These are phyloP conservation scores for Periophthalmodon schlosseri DNA, from an alignment of 2,113 vertebrate species.

Conservation along the genomic window DNA sequence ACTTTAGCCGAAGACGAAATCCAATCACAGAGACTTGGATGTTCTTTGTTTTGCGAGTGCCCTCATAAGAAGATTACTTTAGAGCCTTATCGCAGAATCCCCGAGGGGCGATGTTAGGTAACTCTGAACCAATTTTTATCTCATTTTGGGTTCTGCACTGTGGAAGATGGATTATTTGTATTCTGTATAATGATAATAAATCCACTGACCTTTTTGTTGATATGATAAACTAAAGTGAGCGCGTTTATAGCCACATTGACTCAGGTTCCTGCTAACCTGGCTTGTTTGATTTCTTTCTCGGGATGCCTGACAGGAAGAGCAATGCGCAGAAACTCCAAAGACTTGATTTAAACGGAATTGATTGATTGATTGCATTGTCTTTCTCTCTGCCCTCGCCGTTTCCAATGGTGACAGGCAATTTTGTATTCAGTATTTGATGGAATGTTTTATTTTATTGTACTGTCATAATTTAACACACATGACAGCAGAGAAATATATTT, in stretches of 20 bases:
- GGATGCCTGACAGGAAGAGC: slow-evolving; percentile 47
- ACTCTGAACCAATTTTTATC: slow-evolving; percentile 75
- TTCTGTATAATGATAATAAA: slow-evolving; percentile 62
- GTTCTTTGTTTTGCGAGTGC: slow-evolving; percentile 75
- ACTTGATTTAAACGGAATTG: slow-evolving; percentile 62
- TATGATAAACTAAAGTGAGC: slow-evolving; percentile 59
- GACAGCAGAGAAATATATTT: slow-evolving; percentile 56
- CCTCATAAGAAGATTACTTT: slow-evolving; percentile 74
- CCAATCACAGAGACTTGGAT: slow-evolving; percentile 75
- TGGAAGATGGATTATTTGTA: slow-evolving; percentile 61
- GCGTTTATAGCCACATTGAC: slow-evolving; percentile 55
- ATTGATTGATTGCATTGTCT: slow-evolving; percentile 72
- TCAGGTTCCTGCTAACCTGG: slow-evolving; percentile 42
- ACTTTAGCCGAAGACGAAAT: slow-evolving; percentile 71
- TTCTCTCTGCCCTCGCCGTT: slow-evolving; percentile 49
- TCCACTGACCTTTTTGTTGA: slow-evolving; percentile 71
- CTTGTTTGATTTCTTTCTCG: slow-evolving; percentile 42
- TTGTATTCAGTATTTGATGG: slow-evolving; percentile 65
- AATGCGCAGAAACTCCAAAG: slow-evolving; percentile 37
- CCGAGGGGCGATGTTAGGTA: slow-evolving; percentile 64
- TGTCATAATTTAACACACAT: slow-evolving; percentile 46
- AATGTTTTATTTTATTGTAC: slow-evolving; percentile 61
- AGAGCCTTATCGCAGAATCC: slow-evolving; percentile 70
- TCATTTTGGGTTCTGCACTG: slow-evolving; percentile 67
- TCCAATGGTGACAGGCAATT: slow-evolving; percentile 68